A percentile compares a stretch with the other conserved stretches of the same genome.
phyloP scores from a whole-genome alignment of 2,888 invertebrate genomes.

The Drosophila phalerata region DNA sequence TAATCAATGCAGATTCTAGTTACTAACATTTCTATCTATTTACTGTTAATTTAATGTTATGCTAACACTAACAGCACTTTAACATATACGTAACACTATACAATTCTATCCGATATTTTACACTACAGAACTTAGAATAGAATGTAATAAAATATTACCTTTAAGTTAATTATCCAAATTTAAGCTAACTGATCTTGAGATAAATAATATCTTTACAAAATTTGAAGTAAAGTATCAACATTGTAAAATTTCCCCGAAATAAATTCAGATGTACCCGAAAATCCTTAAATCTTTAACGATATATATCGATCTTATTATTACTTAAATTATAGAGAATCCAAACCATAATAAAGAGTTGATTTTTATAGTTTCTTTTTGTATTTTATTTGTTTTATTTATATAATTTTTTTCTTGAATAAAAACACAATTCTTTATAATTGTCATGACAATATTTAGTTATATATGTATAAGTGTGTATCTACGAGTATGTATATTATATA shows the following conservation, averaged over 20 bases:
- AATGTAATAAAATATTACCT: no score
- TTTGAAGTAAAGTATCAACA: no score
- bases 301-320: background rate
- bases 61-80: background rate
- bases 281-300: background rate
- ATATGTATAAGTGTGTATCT: constrained; percentile 18
- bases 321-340: background rate
- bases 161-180: no score
- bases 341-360: background rate
- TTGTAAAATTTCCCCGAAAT: background rate
- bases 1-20: background rate
- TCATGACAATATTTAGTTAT: constrained; percentile 41
- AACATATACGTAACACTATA: background rate
- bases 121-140: no score
- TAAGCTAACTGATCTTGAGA: background rate
- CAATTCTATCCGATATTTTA: no score
- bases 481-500: constrained; percentile 7
- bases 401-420: constrained; percentile 1
- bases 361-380: constrained; percentile 17
- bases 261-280: background rate
- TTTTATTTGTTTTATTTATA: constrained; percentile 13
- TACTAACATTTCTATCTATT: background rate
- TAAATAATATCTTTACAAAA: background rate
- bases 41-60: background rate
- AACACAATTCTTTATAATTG: constrained; percentile 20